Evolutionary conservation across 2,113 vertebrate species (phyloP).

Genomic region (Nycticryphes semicollaris): DNA sequence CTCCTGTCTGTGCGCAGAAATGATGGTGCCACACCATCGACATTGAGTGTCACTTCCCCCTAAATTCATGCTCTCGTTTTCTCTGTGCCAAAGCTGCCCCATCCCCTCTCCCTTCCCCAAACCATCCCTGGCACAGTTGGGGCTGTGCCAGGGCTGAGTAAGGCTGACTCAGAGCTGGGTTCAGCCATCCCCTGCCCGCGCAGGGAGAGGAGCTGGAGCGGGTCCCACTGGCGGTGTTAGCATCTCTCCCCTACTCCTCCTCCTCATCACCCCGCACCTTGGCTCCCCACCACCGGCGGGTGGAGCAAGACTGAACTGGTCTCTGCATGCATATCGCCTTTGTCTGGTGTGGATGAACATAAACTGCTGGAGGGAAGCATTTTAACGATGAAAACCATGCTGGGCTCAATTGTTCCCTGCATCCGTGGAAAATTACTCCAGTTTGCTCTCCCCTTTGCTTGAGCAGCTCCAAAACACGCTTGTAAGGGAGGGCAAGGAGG

Average conservation of each 20-base stretch:
- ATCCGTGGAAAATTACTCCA: conserved; percentile 50
- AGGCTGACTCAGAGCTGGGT: conserved; percentile 11
- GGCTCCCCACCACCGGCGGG: neutral
- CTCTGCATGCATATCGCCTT: conserved; percentile 14
- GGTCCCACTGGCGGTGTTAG: neutral
- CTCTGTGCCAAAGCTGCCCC: neutral
- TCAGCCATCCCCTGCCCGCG: neutral
- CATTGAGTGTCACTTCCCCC: neutral
- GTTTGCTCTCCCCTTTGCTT: neutral
- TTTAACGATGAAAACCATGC: neutral
- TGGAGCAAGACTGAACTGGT: conserved; percentile 35
- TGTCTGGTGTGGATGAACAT: conserved; percentile 13
- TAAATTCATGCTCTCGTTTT: rapidly evolving
- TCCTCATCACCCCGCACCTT: neutral
- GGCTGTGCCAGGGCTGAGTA: neutral
- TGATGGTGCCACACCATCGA: neutral
- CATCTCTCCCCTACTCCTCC: neutral
- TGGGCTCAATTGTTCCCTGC: conserved; percentile 32
- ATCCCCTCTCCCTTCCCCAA: neutral
- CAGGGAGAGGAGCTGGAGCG: neutral
- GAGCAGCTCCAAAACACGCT: neutral
- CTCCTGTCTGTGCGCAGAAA: rapidly evolving
- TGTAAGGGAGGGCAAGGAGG: neutral
- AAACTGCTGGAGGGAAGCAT: conserved; percentile 32
- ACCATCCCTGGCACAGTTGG: neutral